phyloP scores from a whole-genome alignment of 2,888 invertebrate genomes.

The Lycaena phlaeas region DNA sequence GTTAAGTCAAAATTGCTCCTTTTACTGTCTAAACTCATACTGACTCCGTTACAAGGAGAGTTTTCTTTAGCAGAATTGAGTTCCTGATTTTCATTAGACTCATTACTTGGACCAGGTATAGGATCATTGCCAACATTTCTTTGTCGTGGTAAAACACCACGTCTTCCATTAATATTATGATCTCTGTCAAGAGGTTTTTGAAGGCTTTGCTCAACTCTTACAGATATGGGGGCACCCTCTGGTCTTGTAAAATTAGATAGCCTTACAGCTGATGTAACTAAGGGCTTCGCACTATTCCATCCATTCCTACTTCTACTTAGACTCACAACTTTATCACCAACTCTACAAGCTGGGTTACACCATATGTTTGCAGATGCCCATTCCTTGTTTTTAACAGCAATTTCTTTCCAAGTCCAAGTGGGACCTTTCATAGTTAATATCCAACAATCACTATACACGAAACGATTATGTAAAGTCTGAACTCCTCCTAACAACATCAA shows the following conservation, averaged over 20 bases:
- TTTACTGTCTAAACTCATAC: slow-evolving; percentile 35
- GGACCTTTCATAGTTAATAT: slow-evolving; percentile 83
- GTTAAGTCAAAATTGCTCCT: slow-evolving; percentile 34
- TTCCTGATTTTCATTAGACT: slow-evolving; percentile 27
- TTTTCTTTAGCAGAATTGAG: slow-evolving; percentile 30
- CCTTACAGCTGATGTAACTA: slow-evolving; percentile 71
- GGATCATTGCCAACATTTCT: slow-evolving; percentile 41
- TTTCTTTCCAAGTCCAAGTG: slow-evolving; percentile 82
- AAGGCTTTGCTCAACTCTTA: slow-evolving; percentile 60
- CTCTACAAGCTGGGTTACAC: slow-evolving; percentile 92
- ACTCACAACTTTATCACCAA: slow-evolving; percentile 84
- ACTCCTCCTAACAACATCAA: slow-evolving; percentile 89
- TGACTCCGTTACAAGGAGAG: slow-evolving; percentile 26
- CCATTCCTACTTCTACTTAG: slow-evolving; percentile 75
- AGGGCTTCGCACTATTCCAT: slow-evolving; percentile 65
- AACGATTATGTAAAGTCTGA: slow-evolving; percentile 84
- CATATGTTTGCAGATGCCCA: slow-evolving; percentile 90
- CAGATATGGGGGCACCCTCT: slow-evolving; percentile 61
- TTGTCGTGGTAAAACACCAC: slow-evolving; percentile 71
- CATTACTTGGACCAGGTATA: slow-evolving; percentile 60
- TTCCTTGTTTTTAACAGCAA: slow-evolving; percentile 83
- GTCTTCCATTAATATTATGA: slow-evolving; percentile 81
- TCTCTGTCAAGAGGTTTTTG: slow-evolving; percentile 75
- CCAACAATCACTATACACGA: slow-evolving; percentile 93
- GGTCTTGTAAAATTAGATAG: slow-evolving; percentile 50